A percentile compares a stretch with the other conserved stretches of the same genome.
phyloP scores from a whole-genome alignment of 92 coral and sea anemone genomes.

The Desmophyllum pertusum region DNA sequence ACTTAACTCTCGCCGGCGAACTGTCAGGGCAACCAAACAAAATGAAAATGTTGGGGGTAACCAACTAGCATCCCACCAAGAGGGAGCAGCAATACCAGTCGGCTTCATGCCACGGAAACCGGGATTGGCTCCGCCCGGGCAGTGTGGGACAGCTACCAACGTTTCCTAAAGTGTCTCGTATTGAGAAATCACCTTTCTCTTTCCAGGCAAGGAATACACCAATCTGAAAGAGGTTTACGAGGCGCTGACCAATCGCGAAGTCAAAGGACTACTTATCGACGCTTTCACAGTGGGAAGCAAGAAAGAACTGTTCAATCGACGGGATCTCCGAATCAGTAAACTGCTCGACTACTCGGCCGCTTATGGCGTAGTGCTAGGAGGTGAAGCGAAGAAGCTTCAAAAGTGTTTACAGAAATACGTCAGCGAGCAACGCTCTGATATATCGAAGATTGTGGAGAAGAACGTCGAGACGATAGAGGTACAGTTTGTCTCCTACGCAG shows the following conservation, averaged over 20 bases:
- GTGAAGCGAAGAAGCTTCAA: constrained; percentile 92
- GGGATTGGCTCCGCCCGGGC: too few relatives aligned
- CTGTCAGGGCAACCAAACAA: too few relatives aligned
- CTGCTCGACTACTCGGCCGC: constrained; percentile 87
- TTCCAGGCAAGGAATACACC: constrained; percentile 66
- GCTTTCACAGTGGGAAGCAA: constrained; percentile 92
- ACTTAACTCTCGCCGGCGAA: too few relatives aligned
- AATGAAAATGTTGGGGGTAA: too few relatives aligned
- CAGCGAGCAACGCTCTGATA: constrained; percentile 83
- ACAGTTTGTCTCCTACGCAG: too few relatives aligned
- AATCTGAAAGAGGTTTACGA: constrained; percentile 82
- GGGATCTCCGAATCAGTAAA: constrained; percentile 80
- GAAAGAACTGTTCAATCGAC: constrained; percentile 70
- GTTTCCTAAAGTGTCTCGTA: not conserved
- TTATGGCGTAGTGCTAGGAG: constrained; percentile 91
- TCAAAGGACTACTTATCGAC: constrained; percentile 87
- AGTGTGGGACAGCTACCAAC: too few relatives aligned
- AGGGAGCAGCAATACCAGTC: too few relatives aligned
- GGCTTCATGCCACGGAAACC: too few relatives aligned
- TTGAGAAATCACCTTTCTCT: not conserved
- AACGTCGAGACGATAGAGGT: constrained; percentile 87
- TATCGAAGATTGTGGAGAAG: constrained; percentile 75
- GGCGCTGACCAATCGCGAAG: constrained; percentile 83
- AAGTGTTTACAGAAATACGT: constrained; percentile 78
- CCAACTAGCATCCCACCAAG: too few relatives aligned